phyloP scores from a whole-genome alignment of 2,888 invertebrate genomes.

The Disparrhopalites patrizii region DNA sequence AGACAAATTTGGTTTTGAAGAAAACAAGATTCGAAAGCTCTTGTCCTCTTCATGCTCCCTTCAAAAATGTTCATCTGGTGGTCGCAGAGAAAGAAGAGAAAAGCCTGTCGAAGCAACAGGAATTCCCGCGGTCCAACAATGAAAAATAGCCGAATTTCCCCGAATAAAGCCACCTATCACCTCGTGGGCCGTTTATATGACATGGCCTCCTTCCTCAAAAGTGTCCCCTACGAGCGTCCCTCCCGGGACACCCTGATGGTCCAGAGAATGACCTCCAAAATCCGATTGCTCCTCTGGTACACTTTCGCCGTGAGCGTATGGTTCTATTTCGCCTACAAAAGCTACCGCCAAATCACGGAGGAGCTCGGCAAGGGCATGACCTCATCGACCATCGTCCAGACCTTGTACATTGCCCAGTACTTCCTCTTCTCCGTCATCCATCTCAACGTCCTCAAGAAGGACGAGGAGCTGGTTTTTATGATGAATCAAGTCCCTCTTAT shows the following conservation, averaged over 20 bases:
- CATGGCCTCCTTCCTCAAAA: not conserved
- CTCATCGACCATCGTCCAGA: not conserved
- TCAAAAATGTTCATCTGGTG: too few species aligned
- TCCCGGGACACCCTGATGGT: not conserved
- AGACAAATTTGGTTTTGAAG: too few species aligned
- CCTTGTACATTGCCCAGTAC: not conserved
- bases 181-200: not conserved
- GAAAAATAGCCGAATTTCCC: too few species aligned
- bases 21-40: too few species aligned
- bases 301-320: not conserved
- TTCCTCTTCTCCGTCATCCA: not conserved
- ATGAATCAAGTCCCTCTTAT: not conserved
- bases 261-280: not conserved
- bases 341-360: not conserved
- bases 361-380: not conserved
- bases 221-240: not conserved
- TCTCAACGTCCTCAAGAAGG: not conserved
- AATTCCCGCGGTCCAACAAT: too few species aligned
- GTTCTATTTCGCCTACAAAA: not conserved
- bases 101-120: too few species aligned
- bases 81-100: too few species aligned
- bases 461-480: constrained; percentile 1
- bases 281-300: not conserved
- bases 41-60: too few species aligned
- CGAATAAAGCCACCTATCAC: not conserved